Percentiles rank a stretch among this genome's conserved stretches.
Conservation (phyloP, 2,113 vertebrate genomes). For the Odontophorus gujanensis region DNA sequence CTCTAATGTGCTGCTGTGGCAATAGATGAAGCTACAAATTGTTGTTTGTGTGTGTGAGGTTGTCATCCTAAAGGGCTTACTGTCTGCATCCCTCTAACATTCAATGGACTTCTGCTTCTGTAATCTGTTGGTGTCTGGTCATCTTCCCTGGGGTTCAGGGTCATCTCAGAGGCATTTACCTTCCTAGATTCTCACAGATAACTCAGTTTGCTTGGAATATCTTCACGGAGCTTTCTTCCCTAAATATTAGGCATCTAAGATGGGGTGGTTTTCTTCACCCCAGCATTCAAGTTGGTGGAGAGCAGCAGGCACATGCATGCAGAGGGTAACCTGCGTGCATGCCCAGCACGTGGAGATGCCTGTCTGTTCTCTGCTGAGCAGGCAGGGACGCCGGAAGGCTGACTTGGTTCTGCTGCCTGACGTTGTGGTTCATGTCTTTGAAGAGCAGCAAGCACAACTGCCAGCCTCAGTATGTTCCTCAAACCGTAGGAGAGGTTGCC, state of each 20-base stretch:
- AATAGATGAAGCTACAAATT: background rate
- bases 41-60: background rate
- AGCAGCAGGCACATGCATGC: background rate
- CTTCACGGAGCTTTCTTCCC: constrained; percentile 5
- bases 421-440: background rate
- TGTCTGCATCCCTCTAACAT: background rate
- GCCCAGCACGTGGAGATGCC: background rate
- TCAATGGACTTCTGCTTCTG: background rate
- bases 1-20: background rate
- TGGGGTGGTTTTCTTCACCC: background rate
- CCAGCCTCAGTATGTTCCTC: background rate
- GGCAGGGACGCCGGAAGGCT: background rate
- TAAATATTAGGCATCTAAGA: background rate
- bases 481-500: background rate
- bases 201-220: background rate
- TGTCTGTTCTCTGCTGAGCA: background rate
- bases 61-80: background rate
- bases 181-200: background rate
- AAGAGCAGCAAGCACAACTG: background rate
- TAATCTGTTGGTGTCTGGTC: background rate
- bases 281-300: background rate
- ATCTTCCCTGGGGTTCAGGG: rapidly evolving
- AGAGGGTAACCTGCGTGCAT: background rate
- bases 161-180: rapidly evolving
- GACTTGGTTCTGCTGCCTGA: background rate